Conservation (phyloP, 2,113 vertebrate species). For the Platysternon megacephalum region DNA sequence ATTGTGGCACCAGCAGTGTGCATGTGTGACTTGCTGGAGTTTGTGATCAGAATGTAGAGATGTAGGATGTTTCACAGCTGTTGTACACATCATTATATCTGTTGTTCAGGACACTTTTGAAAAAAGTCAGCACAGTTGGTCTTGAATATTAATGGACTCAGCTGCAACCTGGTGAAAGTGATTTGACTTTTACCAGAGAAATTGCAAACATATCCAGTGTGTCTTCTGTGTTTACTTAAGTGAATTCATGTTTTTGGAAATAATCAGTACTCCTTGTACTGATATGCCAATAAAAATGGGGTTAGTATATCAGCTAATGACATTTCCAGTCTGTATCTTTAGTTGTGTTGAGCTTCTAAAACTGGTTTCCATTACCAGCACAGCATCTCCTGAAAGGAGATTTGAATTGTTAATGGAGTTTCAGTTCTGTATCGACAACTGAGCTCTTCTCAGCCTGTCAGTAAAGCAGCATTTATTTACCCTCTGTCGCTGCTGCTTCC, state of each 20-base stretch:
- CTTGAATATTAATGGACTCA: not conserved
- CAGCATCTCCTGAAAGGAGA: slow-evolving; percentile 49
- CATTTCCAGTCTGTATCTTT: slow-evolving; percentile 39
- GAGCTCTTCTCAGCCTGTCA: not conserved
- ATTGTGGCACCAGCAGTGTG: not conserved
- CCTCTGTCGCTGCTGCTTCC: not conserved
- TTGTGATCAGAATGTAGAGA: not conserved
- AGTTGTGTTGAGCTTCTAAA: not conserved
- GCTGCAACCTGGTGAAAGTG: not conserved
- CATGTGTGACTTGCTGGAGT: not conserved
- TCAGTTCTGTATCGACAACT: not conserved
- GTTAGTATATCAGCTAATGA: slow-evolving; percentile 11
- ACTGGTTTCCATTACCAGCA: slow-evolving; percentile 46
- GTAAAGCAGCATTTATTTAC: not conserved
- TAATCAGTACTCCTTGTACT: not conserved
- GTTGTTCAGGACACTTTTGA: not conserved
- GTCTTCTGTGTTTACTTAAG: slow-evolving; percentile 16
- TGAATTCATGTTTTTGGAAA: slow-evolving; percentile 24
- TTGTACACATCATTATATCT: not conserved
- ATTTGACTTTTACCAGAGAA: slow-evolving; percentile 19
- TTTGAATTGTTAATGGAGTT: slow-evolving; percentile 17
- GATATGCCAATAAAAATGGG: slow-evolving; percentile 10
- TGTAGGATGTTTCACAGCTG: not conserved
- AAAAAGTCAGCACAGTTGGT: not conserved
- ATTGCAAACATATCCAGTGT: not conserved